A percentile compares a stretch with the other conserved stretches of the same genome.
phyloP scores from a whole-genome alignment of 2,888 invertebrate genomes.

The Penaeus monodon region DNA sequence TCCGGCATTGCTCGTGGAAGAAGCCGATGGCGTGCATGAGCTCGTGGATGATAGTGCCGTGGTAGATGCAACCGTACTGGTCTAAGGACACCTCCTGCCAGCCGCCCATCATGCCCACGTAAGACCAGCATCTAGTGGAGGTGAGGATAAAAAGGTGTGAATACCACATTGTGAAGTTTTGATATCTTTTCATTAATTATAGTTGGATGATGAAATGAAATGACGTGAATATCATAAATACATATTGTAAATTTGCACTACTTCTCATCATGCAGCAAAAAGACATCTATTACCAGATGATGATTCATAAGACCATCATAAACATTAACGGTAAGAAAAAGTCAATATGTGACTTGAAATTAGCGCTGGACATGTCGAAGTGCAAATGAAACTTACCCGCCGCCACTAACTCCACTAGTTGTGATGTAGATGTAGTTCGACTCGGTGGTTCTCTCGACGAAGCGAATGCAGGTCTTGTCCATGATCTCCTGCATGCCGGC shows the following conservation, averaged over 20 bases:
- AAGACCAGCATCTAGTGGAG: slow-evolving; percentile 39
- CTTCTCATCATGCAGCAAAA: too few relatives aligned
- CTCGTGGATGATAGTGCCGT: slow-evolving; percentile 47
- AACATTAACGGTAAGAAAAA: background rate
- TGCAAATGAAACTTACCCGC: slow-evolving; percentile 15
- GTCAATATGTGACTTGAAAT: background rate
- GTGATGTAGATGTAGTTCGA: slow-evolving; percentile 39
- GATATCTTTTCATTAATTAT: too few relatives aligned
- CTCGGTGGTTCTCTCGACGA: slow-evolving; percentile 20
- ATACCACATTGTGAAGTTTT: too few relatives aligned
- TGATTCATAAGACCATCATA: too few relatives aligned
- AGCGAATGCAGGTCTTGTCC: slow-evolving; percentile 23
- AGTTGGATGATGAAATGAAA: too few relatives aligned
- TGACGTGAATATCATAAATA: too few relatives aligned
- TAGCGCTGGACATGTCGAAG: background rate
- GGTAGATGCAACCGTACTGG: slow-evolving; percentile 34
- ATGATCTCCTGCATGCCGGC: too few relatives aligned
- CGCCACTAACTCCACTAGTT: background rate
- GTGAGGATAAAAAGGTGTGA: too few relatives aligned
- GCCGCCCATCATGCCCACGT: slow-evolving; percentile 51
- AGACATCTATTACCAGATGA: too few relatives aligned
- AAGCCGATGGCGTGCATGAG: slow-evolving; percentile 52
- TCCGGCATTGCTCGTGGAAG: slow-evolving; percentile 44
- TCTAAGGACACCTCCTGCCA: slow-evolving; percentile 38
- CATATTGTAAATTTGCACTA: too few relatives aligned